phyloP scores from a whole-genome alignment of 2,113 vertebrate genomes.

The Oryzias melastigma region DNA sequence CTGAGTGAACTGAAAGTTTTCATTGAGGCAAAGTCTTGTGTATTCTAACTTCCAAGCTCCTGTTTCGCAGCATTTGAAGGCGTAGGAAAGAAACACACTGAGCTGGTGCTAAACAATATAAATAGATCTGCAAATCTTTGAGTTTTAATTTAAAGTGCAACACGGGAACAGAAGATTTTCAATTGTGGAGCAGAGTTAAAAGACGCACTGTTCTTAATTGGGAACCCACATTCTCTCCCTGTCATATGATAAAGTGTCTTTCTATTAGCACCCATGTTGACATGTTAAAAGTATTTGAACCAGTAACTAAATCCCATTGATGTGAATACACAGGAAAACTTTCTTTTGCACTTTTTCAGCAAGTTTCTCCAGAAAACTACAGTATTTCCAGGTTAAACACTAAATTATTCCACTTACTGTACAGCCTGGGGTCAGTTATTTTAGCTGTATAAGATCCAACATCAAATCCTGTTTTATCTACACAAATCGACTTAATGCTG shows the following conservation, averaged over 20 bases:
- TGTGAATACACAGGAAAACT: not conserved
- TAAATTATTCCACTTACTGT: too few species aligned
- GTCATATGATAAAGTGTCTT: slow-evolving; percentile 47
- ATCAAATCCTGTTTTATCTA: too few species aligned
- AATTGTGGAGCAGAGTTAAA: slow-evolving; percentile 44
- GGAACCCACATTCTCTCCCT: slow-evolving; percentile 41
- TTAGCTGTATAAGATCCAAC: too few species aligned
- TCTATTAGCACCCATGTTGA: slow-evolving; percentile 40
- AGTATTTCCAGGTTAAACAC: too few species aligned
- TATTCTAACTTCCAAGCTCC: slow-evolving; percentile 65
- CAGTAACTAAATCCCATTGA: slow-evolving; percentile 15
- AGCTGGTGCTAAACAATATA: slow-evolving; percentile 55
- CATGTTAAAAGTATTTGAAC: slow-evolving; percentile 26
- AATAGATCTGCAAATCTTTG: slow-evolving; percentile 63
- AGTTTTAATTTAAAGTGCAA: slow-evolving; percentile 68
- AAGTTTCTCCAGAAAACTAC: too few species aligned
- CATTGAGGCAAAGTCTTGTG: slow-evolving; percentile 64
- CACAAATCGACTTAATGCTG: too few species aligned
- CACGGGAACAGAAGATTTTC: slow-evolving; percentile 31
- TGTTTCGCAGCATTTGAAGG: slow-evolving; percentile 57
- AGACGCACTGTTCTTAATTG: slow-evolving; percentile 50
- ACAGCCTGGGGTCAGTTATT: too few species aligned
- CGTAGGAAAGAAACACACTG: slow-evolving; percentile 25
- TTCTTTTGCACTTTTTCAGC: too few species aligned
- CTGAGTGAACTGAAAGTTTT: slow-evolving; percentile 68